Base-by-base conservation (phyloP, 1,140 invertebrate species). In the Lithobius niger region DNA sequence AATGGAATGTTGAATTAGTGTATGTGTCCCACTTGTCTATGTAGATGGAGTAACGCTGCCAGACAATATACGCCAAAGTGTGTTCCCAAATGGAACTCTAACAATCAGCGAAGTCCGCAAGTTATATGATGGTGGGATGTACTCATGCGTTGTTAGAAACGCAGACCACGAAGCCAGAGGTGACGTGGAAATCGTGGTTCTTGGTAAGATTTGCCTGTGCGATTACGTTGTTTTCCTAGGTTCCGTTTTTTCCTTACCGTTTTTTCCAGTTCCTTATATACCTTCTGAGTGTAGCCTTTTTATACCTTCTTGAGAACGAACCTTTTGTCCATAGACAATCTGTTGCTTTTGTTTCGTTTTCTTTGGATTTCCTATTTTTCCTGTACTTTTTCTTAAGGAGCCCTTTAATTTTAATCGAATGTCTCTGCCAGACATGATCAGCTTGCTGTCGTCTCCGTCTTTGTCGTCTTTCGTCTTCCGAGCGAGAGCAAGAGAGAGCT, bases 91-190 rank as follows among this genome's bases (percentile, higher is more conserved):
- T 58, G 89, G 88, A 1, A 83, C 83, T 16, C 72, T 95, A 27
- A 79, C 81, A 36, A 79, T 95, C 49, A 70, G 76, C 18, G 77
- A 81, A 49, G 82, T 94, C 3, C 84, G 87, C 64, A 71, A 69
- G n/a, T 55, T 61, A 3, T 61, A 68, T 3, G 78, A 81, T 61
- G 80, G 81, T 36, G 88, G 88, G 10, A 77, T 78, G 49, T 94
- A 92, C 69, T 83, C 82, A 0, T 95, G 91, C 65, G 80, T 79
- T 16, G 88, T 88, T 1, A 75, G 76, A 27, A 84, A 84, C 36
- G 74, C 80, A 13, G 85, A 84, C 0, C 83, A 88, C 62, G 79
- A 82, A 3, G 84, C 83, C 57, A 61, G 64, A 22, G 64, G 71
- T 28, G 66, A 60, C 44, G 66, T 77, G 6, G 68, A 69, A 57